Conservation (phyloP, 1,140 invertebrate genomes). For the Drosophila aff. region DNA sequence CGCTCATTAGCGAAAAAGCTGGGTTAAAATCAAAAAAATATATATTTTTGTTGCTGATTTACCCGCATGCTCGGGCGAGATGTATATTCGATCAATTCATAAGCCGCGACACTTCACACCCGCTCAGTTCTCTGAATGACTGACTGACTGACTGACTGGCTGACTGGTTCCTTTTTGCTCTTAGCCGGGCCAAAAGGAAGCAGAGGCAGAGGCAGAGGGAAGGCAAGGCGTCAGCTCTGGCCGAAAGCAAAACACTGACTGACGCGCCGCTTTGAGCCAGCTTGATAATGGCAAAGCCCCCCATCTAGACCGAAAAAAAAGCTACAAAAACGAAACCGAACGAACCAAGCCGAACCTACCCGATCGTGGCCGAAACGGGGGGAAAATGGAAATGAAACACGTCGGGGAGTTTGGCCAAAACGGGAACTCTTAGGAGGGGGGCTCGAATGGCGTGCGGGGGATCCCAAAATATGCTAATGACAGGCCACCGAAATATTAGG, state of each 20-base stretch:
- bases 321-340: not conserved
- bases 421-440: not conserved
- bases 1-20: constrained; percentile 19
- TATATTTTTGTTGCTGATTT: constrained; percentile 7
- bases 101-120: constrained; percentile 32
- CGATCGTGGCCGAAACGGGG: constrained; percentile 35
- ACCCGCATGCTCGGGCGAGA: constrained; percentile 1
- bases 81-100: constrained; percentile 29
- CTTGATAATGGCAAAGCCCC: constrained; percentile 42
- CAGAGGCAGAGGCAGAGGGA: constrained; percentile 19
- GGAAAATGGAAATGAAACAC: constrained; percentile 50
- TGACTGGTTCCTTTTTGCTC: constrained; percentile 19
- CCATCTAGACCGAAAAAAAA: constrained; percentile 12
- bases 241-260: constrained; percentile 77
- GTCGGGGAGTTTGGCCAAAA: not conserved
- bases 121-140: constrained; percentile 23
- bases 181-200: constrained; percentile 24
- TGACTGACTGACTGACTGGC: constrained; percentile 2
- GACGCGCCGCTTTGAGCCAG: constrained; percentile 27
- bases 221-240: constrained; percentile 61
- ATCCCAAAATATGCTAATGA: constrained; percentile 61
- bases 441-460: not conserved
- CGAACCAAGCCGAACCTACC: constrained; percentile 5
- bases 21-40: constrained; percentile 16
- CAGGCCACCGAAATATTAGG: constrained; percentile 49